phyloP scores from a whole-genome alignment of 1,140 invertebrate species.

The Limonius californicus region DNA sequence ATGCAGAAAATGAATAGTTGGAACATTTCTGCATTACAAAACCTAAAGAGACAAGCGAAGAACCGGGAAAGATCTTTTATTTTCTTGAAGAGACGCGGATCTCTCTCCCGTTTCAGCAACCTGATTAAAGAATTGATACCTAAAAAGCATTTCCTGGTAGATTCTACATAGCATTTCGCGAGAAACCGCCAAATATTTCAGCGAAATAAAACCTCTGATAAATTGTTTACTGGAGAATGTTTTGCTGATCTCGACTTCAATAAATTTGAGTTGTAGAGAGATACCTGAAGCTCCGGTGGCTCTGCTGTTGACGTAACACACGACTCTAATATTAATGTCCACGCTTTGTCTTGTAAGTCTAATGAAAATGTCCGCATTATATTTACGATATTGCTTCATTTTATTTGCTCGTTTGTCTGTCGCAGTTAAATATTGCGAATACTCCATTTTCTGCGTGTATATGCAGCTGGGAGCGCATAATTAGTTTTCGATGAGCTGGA shows the following conservation, averaged over 20 bases:
- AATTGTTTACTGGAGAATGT: slow-evolving; percentile 8
- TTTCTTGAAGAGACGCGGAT: neutral
- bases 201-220: slow-evolving; percentile 8
- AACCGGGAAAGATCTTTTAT: slow-evolving; percentile 1
- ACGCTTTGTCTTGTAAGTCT: neutral
- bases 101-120: neutral
- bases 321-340: slow-evolving; percentile 7
- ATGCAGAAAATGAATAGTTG: neutral
- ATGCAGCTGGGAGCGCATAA: slow-evolving; percentile 1
- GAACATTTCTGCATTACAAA: neutral
- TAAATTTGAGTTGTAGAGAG: slow-evolving; percentile 5
- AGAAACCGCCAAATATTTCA: slow-evolving; percentile 8
- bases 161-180: neutral
- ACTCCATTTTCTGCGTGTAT: neutral
- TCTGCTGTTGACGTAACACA: slow-evolving; percentile 9
- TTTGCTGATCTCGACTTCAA: slow-evolving; percentile 4
- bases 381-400: slow-evolving; percentile 8
- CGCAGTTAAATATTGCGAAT: neutral
- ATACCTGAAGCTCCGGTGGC: slow-evolving; percentile 3
- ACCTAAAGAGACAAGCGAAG: neutral
- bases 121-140: slow-evolving; percentile 9
- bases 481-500: slow-evolving; percentile 4
- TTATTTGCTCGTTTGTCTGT: slow-evolving; percentile 7
- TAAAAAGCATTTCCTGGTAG: slow-evolving; percentile 8
- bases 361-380: slow-evolving; percentile 1